Evolutionary conservation across 2,797 vertebrate genomes (phyloP).

Genomic region (Crocidura indochinensis): DNA sequence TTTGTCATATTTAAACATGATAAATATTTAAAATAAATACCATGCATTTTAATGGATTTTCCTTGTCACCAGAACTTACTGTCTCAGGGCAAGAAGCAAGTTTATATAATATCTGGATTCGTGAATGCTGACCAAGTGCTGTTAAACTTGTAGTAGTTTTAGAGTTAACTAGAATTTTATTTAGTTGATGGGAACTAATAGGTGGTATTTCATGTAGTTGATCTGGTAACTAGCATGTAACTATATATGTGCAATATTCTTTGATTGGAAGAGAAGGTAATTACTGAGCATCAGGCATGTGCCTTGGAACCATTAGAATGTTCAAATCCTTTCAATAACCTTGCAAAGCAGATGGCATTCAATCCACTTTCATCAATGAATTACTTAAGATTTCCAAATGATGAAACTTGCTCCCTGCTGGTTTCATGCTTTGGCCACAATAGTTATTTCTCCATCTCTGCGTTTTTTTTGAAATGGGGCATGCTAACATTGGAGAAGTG

Average conservation of each 20-base stretch:
- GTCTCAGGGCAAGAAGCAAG: background rate
- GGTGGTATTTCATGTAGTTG: constrained; percentile 54
- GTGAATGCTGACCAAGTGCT: background rate
- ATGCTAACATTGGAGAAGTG: constrained; percentile 35
- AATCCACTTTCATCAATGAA: constrained; percentile 5
- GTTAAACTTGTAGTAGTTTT: background rate
- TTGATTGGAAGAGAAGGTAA: constrained; percentile 54
- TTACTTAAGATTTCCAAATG: constrained; percentile 53
- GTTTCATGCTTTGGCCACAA: constrained; percentile 32
- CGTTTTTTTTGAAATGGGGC: background rate
- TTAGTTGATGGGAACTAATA: background rate
- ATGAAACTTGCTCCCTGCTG: background rate
- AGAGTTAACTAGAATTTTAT: constrained; percentile 60
- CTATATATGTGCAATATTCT: constrained; percentile 8
- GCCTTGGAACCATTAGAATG: constrained; percentile 33
- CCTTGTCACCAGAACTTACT: background rate
- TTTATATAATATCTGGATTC: background rate
- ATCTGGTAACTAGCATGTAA: constrained; percentile 20
- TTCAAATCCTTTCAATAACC: constrained; percentile 56
- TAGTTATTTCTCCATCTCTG: background rate
- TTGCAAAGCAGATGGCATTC: constrained; percentile 48
- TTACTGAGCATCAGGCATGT: background rate
- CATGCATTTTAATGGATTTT: background rate
- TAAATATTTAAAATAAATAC: too few relatives aligned
- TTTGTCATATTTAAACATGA: too few relatives aligned